These are phyloP conservation scores for Chauna torquata DNA, from an alignment of 2,113 vertebrate genomes.

Conservation along the genomic window DNA sequence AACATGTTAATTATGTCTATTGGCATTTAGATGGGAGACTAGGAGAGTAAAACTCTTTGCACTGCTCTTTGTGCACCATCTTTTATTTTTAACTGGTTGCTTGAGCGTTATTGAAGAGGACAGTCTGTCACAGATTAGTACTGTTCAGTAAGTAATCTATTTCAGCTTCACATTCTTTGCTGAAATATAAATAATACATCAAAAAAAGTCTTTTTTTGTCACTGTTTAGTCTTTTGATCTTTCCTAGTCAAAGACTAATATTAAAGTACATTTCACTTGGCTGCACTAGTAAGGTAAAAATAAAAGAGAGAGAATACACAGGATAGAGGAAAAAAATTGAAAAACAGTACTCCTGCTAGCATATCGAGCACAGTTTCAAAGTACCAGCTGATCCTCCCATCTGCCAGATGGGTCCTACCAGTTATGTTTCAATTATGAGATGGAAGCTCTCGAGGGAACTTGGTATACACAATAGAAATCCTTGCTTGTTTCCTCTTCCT, in stretches of 20 bases:
- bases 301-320: neutral
- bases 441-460: neutral
- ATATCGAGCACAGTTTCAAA: neutral
- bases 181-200: conserved; percentile 60
- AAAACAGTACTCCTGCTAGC: neutral
- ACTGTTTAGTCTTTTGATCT: conserved; percentile 51
- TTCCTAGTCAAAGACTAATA: conserved; percentile 35
- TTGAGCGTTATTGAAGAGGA: conserved; percentile 47
- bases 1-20: neutral
- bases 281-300: neutral
- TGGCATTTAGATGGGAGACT: neutral
- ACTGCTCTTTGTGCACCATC: neutral
- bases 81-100: conserved; percentile 18
- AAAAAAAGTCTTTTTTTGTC: conserved; percentile 14
- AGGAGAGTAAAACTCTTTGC: neutral
- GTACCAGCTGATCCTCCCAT: neutral
- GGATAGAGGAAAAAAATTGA: neutral
- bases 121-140: conserved; percentile 27
- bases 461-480: neutral
- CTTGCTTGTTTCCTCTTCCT: neutral
- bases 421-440: neutral
- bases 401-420: neutral
- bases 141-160: conserved; percentile 30
- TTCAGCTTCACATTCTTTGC: conserved; percentile 15
- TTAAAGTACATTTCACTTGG: conserved; percentile 37